Conservation (phyloP, 2,113 vertebrate species). For the Peromyscus maniculatus region DNA sequence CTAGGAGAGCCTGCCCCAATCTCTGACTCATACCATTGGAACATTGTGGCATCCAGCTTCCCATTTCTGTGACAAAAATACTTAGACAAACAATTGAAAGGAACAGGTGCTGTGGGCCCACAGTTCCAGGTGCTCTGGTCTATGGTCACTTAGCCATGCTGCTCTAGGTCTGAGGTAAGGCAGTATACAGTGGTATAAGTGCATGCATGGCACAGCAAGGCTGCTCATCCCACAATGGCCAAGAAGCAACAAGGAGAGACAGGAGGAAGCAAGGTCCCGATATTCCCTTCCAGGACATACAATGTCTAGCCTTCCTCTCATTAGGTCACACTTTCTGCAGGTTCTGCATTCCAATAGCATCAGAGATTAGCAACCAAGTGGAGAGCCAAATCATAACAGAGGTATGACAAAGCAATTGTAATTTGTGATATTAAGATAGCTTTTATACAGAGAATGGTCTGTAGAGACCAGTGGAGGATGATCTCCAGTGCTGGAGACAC, state of each 20-base stretch:
- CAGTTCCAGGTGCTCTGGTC: neutral
- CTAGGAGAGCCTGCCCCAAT: neutral
- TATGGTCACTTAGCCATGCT: neutral
- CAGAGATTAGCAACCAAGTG: neutral
- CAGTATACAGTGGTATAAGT: neutral
- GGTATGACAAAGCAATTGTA: neutral
- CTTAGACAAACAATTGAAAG: neutral
- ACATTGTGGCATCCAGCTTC: neutral
- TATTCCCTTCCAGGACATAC: neutral
- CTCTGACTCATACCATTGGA: neutral
- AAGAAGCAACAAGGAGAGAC: neutral
- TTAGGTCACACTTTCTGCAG: neutral
- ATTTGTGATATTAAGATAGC: neutral
- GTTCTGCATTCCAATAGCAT: neutral
- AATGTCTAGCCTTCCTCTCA: neutral
- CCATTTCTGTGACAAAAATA: neutral
- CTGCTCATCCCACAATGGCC: no score
- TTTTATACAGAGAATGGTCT: neutral
- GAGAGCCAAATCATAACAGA: neutral
- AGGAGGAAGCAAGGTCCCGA: neutral
- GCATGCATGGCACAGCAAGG: accelerated
- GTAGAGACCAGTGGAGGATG: neutral
- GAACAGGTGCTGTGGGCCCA: no score
- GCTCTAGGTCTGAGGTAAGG: neutral
- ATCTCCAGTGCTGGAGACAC: neutral